Base-by-base conservation (phyloP, 2,888 invertebrate species). In the Dasypolia templi region DNA sequence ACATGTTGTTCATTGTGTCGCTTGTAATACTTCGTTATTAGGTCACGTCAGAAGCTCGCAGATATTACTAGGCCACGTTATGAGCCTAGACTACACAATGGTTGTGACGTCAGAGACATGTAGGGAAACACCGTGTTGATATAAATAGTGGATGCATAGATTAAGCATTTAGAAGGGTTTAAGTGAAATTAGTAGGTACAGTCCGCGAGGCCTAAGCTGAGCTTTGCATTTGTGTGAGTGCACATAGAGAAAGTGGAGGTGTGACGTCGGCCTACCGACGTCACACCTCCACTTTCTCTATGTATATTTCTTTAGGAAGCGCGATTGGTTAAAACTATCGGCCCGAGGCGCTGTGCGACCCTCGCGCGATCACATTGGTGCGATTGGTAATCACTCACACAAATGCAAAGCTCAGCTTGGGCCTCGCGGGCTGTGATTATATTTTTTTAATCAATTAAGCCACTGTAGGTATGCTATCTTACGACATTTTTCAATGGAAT, bases 11-110 rank as follows among this genome's bases (percentile, higher is more conserved):
- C 44, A 72, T 51, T 46, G 42, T 51, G 56, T 68, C 58, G 61
- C 46, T 46, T 55, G 65, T 75, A 75, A 65, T 79, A 64, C 69
- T 80, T 59, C 3, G 66, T 70, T 80, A 77, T 82, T 70, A 80
- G 75, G 75, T 82, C 81, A 69, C 68, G 80, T 83, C 67, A 67
- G 64, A 62, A 56, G 73, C 69, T 77, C 42, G 49, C 61, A 56
- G 44, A 67, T 78, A 68, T 82, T 82, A 81, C 83, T 62, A 49
- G 62, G 62, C 39, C 65, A 65, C 35, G 80, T 55, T 71, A 22
- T 79, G 59, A 51, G 42, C 32, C 75, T 76, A 83, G 83, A 67
- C 59, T 72, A 53, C 74, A 75, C 67, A 76, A 72, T 61, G n/a
- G 51, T 12, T 42, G 22, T 80, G 83, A 84, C 75, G 72, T 82